Conservation (phyloP, 1,140 invertebrate genomes). For the Heliconius nattereri region DNA sequence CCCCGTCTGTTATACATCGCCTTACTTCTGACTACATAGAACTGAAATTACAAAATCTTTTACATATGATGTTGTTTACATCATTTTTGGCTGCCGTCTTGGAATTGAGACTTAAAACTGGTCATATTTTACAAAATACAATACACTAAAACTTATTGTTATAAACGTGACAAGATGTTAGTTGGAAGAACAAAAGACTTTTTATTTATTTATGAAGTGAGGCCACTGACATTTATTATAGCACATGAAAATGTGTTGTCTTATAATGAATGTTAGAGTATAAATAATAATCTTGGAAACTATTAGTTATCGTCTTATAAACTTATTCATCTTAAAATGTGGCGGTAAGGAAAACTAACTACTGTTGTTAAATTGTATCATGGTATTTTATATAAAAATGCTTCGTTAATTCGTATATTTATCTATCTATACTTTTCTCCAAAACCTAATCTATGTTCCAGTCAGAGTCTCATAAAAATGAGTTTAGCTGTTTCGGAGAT, state of each 20-base stretch:
- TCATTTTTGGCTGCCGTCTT: constrained; percentile 30
- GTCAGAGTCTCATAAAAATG: too few relatives aligned
- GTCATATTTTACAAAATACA: constrained; percentile 48
- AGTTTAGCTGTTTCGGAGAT: too few relatives aligned
- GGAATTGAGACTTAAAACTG: constrained; percentile 36
- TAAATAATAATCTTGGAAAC: constrained; percentile 1
- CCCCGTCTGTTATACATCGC: background rate
- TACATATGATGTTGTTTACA: constrained; percentile 22
- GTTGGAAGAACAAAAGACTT: constrained; percentile 29
- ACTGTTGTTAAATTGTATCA: too few relatives aligned
- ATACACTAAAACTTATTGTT: constrained; percentile 36
- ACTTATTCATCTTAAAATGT: too few relatives aligned
- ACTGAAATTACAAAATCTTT: background rate
- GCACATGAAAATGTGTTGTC: constrained; percentile 11
- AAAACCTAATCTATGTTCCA: too few relatives aligned
- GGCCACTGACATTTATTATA: constrained; percentile 23
- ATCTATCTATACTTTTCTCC: too few relatives aligned
- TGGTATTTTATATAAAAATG: too few relatives aligned
- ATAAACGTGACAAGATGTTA: constrained; percentile 21
- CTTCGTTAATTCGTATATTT: too few relatives aligned
- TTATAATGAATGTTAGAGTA: constrained; percentile 9
- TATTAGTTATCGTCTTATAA: background rate
- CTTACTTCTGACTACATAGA: background rate
- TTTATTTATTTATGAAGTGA: constrained; percentile 42
- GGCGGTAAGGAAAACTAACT: too few relatives aligned